Evolutionary conservation across 2,797 vertebrate genomes (phyloP), one percentile per base, ranked within the genome.

Genomic region (Falco concolor): DNA sequence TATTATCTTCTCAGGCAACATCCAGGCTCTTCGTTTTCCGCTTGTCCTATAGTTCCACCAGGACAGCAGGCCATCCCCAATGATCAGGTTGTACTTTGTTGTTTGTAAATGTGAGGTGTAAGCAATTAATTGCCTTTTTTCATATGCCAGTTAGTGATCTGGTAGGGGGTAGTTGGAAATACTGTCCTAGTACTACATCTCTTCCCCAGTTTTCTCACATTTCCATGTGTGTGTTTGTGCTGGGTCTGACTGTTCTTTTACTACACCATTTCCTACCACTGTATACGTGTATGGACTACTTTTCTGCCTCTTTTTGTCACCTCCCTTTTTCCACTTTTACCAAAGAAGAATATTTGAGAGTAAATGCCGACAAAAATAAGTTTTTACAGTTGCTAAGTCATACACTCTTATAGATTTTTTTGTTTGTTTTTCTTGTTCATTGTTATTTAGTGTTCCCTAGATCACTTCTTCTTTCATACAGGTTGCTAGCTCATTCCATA

Each of bases 141-240:
- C 40, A 57, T 76, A 19, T 12, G 9, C 13, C 34, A 69, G 8
- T 60, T 56, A 52, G 53, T 59, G 40, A 23, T 49, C 36, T 75
- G 32, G 34, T 53, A 18, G 16, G 19, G 21, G 12, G 22, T 10
- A 44, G 5, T n/a, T 34, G 45, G 44, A 86, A 73, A 28, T 45
- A 30, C 3, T 59, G 42, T 47, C 15, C 18, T 10, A 24, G 44
- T 56, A 34, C 44, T 1, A 2, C 32, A n/a, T 49, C 18, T 30
- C 67, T 69, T 52, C 10, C 7, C 5, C 20, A 18, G n/a, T 32
- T 79, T 79, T 78, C n/a, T 74, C 12, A 1, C 0, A 0, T 45
- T 79, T 76, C 15, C 22, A 7, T 38, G 19, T 38, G 13, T 11
- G 3, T 52, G 36, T 65, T 73, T 64, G 15, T 63, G 30, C 32